Evolutionary conservation across 1,140 invertebrate species (phyloP), one percentile per base, ranked within the genome.

Genomic region (Diorhabda carinulata): DNA sequence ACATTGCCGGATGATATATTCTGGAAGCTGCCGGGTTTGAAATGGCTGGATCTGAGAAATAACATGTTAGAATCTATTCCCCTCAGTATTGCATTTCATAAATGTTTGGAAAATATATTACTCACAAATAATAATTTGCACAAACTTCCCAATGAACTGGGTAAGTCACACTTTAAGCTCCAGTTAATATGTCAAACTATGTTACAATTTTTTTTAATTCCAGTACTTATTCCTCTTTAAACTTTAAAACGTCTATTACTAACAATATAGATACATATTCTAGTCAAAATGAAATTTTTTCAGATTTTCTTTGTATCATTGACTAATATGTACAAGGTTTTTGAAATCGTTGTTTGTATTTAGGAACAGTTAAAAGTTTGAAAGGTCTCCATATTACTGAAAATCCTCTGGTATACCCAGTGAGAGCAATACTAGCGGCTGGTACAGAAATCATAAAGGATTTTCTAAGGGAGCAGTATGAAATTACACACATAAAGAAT

Each of bases 41-140:
- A 72, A 58, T 82, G 82, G 82, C 64, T 83, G 58, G 82, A 83
- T 74, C 62, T 82, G 47, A 74, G 82, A 60, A 78, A 79, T 44
- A 83, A 83, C 68, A 64, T 76, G 42, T 67, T 82, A 57, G 71
- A 58, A 57, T 56, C 8, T 5, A 65, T 83, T 44, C 82, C 82
- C 3, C 69, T 69, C 42, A 74, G 73, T 56, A 77, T 83, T 42
- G 79, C 76, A 2, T 47, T 80, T 67, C 82, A 83, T 73, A 45
- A 69, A 66, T 64, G 74, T 72, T 70, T 83, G 41, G 81, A 82
- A 69, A 79, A 78, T 65, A 61, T 83, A 43, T 71, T 79, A 47
- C 71, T 82, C 59, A 68, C 78, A 42, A 76, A 81, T 62, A 82
- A 81, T 68, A 66, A 73, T 61, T 72, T 80, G 10, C 69, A 74